Conservation (phyloP, 2,888 invertebrate species). For the Vesta saturnalis region DNA sequence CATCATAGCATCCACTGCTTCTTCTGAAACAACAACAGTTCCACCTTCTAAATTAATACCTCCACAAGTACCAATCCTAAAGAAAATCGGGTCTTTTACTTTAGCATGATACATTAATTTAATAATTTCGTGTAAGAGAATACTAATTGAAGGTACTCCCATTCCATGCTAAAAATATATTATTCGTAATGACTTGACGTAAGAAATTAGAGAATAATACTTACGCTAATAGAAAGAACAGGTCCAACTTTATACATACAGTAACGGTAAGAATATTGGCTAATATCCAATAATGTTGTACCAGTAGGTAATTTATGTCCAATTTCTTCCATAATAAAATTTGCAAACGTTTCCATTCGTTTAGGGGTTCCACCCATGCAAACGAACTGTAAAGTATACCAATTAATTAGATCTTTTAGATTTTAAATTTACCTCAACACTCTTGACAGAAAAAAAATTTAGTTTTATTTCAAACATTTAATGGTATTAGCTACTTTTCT, state of each 20-base stretch:
- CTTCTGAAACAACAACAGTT: slow-evolving; percentile 92
- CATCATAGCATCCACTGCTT: slow-evolving; percentile 88
- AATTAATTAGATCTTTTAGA: background rate
- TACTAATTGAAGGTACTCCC: slow-evolving; percentile 96
- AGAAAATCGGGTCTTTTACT: slow-evolving; percentile 88
- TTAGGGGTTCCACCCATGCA: slow-evolving; percentile 97
- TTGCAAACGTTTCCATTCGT: slow-evolving; percentile 93
- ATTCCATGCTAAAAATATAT: slow-evolving; percentile 88
- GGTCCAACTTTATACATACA: slow-evolving; percentile 96
- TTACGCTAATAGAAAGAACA: slow-evolving; percentile 84
- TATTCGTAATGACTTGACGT: too few relatives aligned
- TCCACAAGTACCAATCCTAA: slow-evolving; percentile 94
- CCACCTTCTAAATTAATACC: slow-evolving; percentile 93
- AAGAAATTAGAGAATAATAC: slow-evolving; percentile 50
- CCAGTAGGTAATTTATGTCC: slow-evolving; percentile 90
- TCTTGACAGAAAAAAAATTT: too few relatives aligned
- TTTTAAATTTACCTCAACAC: too few relatives aligned
- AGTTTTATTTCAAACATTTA: too few relatives aligned
- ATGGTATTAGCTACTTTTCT: too few relatives aligned
- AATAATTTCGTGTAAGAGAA: slow-evolving; percentile 94
- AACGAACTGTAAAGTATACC: slow-evolving; percentile 78
- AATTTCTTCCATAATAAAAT: slow-evolving; percentile 90
- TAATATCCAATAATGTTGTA: slow-evolving; percentile 87
- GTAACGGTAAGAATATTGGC: slow-evolving; percentile 91
- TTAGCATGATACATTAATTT: slow-evolving; percentile 96